Base-by-base conservation (phyloP, 1,140 invertebrate genomes). In the Atopsyche davidsoni region DNA sequence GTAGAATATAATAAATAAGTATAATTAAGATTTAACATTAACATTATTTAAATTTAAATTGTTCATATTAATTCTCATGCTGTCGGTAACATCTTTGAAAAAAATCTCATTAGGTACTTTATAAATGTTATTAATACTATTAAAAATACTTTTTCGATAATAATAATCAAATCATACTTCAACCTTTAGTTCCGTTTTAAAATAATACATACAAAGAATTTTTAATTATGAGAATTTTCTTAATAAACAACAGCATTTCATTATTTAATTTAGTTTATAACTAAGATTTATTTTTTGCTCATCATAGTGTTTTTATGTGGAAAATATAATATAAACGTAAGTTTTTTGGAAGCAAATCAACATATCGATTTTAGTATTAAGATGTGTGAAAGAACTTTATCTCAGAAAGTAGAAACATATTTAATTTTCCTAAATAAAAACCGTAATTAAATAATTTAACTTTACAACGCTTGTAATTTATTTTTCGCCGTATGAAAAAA, bases 1-100 rank as follows among this genome's bases (percentile, higher is more conserved):
- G 46, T 55, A 55, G 46, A 36, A 36, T 36, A 36, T 36, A 36
- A 24, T 41, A 23, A 41, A 0, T 42, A 42, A 42, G n/a, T 42
- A 14, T 42, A 16, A 28, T 19, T 39, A 39, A 28, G 13, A 28
- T n/a, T n/a, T n/a, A 28, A 28, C 13, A 28, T 28, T 28, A 28
- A 9, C 13, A 9, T 9, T 28, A 13, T 28, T 28, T n/a, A 28
- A 28, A 9, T 28, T 28, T 28, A 9, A 28, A 28, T 28, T 9
- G 7, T 28, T 28, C 25, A 9, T 9, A 9, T n/a, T 9, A 28
- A 13, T 28, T 28, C 7, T 9, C 25, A 28, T 9, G 13, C 13
- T 28, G 13, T 28, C 25, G 13, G 25, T 9, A 28, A 28, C 7
- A 28, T 28, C 25, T 28, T 28, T 28, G 7, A 28, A 9, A 9